Evolutionary conservation across 1,140 invertebrate species (phyloP).

Genomic region (Metaphire vulgaris): DNA sequence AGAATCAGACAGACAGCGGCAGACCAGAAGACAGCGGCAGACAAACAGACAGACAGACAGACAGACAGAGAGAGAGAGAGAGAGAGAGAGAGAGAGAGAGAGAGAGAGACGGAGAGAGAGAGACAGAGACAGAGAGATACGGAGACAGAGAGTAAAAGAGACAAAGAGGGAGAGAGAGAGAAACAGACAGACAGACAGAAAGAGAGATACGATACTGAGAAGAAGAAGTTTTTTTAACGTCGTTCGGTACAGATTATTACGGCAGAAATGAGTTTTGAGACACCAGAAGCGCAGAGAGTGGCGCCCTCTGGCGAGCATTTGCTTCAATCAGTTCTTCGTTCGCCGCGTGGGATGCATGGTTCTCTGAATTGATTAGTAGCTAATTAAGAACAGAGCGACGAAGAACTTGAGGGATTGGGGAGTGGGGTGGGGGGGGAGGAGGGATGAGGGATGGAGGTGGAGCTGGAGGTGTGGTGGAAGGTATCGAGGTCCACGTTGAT

Average conservation of each 20-base stretch:
- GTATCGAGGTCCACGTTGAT: background rate
- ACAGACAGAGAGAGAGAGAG: no score
- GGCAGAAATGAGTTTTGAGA: no score
- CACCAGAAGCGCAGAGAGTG: background rate
- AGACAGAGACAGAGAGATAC: background rate
- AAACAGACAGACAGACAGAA: background rate
- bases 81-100: no score
- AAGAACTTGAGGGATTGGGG: background rate
- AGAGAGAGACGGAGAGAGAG: no score
- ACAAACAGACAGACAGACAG: no score
- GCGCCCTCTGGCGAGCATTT: background rate
- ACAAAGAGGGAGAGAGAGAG: background rate
- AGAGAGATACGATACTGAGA: background rate
- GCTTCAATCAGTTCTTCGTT: background rate
- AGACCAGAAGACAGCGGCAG: no score
- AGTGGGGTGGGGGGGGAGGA: background rate
- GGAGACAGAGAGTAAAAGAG: background rate
- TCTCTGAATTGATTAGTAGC: background rate
- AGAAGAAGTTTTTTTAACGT: background rate
- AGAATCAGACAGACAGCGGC: no score
- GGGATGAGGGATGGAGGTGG: background rate
- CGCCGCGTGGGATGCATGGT: background rate
- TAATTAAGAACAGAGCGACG: background rate
- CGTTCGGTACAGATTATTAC: no score
- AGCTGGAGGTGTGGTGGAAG: background rate